A percentile compares a stretch with the other conserved stretches of the same genome.
Conservation (phyloP, 2,113 vertebrate species). For the Craseonycteris thonglongyai region DNA sequence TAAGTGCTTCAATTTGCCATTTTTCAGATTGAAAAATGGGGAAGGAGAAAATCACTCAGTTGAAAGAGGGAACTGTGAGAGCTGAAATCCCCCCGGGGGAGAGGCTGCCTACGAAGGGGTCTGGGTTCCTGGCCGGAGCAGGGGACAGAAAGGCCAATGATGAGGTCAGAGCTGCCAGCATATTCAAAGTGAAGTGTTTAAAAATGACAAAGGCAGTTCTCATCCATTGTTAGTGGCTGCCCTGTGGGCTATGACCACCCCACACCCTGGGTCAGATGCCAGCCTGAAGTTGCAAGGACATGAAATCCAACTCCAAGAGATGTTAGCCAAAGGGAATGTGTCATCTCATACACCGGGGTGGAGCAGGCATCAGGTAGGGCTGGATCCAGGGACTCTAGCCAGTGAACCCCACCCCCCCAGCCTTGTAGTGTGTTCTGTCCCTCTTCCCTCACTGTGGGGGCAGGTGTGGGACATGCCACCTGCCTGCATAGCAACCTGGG, state of each 20-base stretch:
- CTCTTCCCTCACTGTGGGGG: fast-evolving
- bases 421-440: fast-evolving
- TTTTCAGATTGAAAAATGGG: slow-evolving; percentile 65
- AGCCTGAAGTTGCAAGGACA: background rate
- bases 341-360: background rate
- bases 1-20: slow-evolving; percentile 62
- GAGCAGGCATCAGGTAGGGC: background rate
- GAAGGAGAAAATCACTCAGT: slow-evolving; percentile 1
- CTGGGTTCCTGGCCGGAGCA: background rate
- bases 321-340: background rate
- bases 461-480: background rate
- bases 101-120: background rate
- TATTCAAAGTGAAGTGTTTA: background rate
- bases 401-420: background rate
- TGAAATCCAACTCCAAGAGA: background rate
- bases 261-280: background rate
- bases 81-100: background rate
- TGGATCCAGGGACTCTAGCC: background rate
- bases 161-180: background rate
- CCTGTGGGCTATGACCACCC: background rate
- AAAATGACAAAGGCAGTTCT: background rate
- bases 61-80: background rate
- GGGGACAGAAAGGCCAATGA: fast-evolving
- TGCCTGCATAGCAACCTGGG: fast-evolving
- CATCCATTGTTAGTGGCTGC: background rate